A percentile compares a stretch with the other conserved stretches of the same genome.
phyloP scores from a whole-genome alignment of 2,113 vertebrate species.

The Siniperca knerii region DNA sequence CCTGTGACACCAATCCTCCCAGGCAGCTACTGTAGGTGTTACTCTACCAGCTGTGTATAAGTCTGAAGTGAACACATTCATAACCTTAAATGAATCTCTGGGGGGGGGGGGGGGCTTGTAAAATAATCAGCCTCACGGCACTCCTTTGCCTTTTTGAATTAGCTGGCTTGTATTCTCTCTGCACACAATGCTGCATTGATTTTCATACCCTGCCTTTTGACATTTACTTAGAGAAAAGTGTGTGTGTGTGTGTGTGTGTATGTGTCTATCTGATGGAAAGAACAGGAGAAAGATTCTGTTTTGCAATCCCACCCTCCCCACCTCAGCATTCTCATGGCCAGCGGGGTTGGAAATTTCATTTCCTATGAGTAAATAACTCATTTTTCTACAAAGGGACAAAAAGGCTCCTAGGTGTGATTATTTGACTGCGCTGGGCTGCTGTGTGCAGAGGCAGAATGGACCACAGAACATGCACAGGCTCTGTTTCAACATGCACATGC shows the following conservation, averaged over 20 bases:
- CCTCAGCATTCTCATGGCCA: slow-evolving; percentile 31
- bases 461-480: not conserved
- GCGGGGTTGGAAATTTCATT: slow-evolving; percentile 60
- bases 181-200: slow-evolving; percentile 66
- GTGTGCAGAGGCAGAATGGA: slow-evolving; percentile 20
- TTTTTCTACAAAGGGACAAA: slow-evolving; percentile 58
- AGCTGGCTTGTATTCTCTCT: slow-evolving; percentile 51
- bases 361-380: slow-evolving; percentile 69
- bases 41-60: slow-evolving; percentile 34
- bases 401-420: slow-evolving; percentile 48
- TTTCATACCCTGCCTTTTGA: slow-evolving; percentile 76
- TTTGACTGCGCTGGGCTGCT: slow-evolving; percentile 10
- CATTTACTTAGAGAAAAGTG: slow-evolving; percentile 75
- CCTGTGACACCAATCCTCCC: slow-evolving; percentile 24
- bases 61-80: slow-evolving; percentile 43
- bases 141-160: slow-evolving; percentile 57
- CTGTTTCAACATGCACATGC: not conserved
- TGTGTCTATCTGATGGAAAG: slow-evolving; percentile 17
- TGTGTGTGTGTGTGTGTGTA: not conserved
- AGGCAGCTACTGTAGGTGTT: slow-evolving; percentile 27
- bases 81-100: slow-evolving; percentile 38
- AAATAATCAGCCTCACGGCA: slow-evolving; percentile 65
- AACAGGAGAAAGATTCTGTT: slow-evolving; percentile 39
- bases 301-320: slow-evolving; percentile 25
- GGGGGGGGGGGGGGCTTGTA: slow-evolving; percentile 41